Conservation (phyloP, 1,140 invertebrate species). For the Nautilus pompilius region DNA sequence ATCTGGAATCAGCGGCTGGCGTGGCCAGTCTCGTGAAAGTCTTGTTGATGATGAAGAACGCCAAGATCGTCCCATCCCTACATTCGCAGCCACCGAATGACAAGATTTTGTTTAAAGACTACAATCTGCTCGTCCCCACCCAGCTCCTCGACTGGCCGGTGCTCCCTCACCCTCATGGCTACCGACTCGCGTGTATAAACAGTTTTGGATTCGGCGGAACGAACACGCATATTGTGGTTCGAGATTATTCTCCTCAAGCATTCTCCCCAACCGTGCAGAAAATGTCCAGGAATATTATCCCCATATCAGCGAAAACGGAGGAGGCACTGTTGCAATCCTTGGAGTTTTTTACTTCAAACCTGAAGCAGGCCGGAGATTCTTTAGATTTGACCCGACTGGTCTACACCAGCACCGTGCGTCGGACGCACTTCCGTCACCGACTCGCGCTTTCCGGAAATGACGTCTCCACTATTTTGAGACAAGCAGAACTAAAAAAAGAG, state of each 20-base stretch:
- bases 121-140: conserved; percentile 25
- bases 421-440: conserved; percentile 20
- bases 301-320: too few relatives aligned
- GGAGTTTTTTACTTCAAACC: too few relatives aligned
- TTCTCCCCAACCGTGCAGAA: neutral
- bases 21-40: conserved; percentile 7
- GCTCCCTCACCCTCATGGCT: conserved; percentile 59
- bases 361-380: neutral
- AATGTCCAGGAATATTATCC: conserved; percentile 8
- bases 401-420: conserved; percentile 16
- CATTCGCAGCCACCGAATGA: conserved; percentile 25
- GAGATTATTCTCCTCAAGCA: conserved; percentile 7
- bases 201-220: conserved; percentile 45
- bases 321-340: too few relatives aligned
- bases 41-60: conserved; percentile 6
- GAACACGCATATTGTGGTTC: conserved; percentile 31
- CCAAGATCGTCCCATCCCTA: conserved; percentile 2
- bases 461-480: too few relatives aligned
- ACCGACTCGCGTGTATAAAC: conserved; percentile 59
- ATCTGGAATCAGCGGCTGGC: too few relatives aligned
- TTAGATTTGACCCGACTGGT: conserved; percentile 15
- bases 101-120: conserved; percentile 24
- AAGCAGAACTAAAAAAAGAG: neutral
- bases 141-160: conserved; percentile 5
- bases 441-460: conserved; percentile 6